Conservation (phyloP, 2,888 invertebrate species). For the Apamea anceps region DNA sequence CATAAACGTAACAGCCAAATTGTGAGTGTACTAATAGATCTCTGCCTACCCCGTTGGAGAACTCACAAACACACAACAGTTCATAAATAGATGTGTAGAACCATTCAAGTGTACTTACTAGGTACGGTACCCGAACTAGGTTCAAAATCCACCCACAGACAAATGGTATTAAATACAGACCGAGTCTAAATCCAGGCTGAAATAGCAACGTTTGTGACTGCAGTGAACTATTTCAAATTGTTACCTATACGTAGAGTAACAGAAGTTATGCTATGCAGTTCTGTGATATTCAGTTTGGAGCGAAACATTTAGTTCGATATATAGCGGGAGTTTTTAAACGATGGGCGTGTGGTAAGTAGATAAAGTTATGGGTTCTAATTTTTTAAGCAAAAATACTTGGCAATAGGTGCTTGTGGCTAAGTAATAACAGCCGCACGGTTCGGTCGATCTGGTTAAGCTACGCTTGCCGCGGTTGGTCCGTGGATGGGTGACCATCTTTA, state of each 20-base stretch:
- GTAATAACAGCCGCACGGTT: too few species aligned
- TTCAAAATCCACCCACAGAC: neutral
- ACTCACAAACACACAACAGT: neutral
- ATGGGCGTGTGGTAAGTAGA: neutral
- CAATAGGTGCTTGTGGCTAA: too few species aligned
- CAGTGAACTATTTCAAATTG: slow-evolving; percentile 30
- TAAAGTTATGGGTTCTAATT: neutral
- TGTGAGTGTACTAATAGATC: neutral
- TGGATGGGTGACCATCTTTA: too few species aligned
- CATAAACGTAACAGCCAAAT: neutral
- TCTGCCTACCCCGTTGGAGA: neutral
- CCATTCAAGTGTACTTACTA: neutral
- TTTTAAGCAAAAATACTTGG: neutral
- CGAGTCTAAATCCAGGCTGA: neutral
- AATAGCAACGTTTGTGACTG: neutral
- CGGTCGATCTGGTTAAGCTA: too few species aligned
- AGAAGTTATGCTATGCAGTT: neutral
- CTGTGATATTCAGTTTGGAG: neutral
- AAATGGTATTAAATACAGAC: slow-evolving; percentile 17
- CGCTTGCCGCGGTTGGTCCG: too few species aligned
- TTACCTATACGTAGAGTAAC: neutral
- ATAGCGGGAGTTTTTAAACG: too few species aligned
- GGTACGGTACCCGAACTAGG: neutral
- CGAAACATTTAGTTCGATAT: neutral
- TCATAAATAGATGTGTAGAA: neutral